A percentile compares a stretch with the other conserved stretches of the same genome.
Evolutionary conservation across 2,113 vertebrate genomes (phyloP).

Genomic region (Diadophis punctatus): DNA sequence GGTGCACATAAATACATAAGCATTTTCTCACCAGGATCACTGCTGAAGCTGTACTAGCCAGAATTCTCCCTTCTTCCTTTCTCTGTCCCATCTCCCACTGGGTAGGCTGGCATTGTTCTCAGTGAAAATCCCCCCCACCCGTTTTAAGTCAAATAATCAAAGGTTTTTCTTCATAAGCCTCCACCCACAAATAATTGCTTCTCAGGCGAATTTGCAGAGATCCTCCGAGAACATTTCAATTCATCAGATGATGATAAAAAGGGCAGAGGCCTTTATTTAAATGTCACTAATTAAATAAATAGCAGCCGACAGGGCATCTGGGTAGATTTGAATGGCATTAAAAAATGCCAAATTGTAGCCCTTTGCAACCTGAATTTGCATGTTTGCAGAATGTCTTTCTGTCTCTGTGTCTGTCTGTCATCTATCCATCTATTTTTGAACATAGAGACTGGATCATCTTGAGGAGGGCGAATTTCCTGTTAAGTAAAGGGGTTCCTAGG

Average conservation of each 20-base stretch:
- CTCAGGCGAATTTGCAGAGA: neutral
- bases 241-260: neutral
- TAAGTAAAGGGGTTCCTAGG: no score
- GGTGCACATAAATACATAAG: neutral
- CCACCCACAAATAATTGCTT: neutral
- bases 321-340: constrained; percentile 31
- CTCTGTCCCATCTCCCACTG: neutral
- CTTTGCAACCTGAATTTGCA: constrained; percentile 26
- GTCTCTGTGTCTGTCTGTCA: no score
- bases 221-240: neutral
- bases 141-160: neutral
- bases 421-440: neutral
- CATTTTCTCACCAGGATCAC: neutral
- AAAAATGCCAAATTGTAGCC: constrained; percentile 38
- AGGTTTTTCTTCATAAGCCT: neutral
- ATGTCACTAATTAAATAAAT: constrained; percentile 33
- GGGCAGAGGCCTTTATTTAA: constrained; percentile 11
- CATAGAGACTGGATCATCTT: neutral
- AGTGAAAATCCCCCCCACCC: constrained; percentile 3
- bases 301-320: neutral
- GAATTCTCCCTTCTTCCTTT: neutral
- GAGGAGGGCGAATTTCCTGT: neutral
- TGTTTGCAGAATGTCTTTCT: neutral
- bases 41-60: neutral
- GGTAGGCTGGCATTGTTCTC: neutral